Conservation (phyloP, 2,113 vertebrate genomes). For the Cynocephalus volans region DNA sequence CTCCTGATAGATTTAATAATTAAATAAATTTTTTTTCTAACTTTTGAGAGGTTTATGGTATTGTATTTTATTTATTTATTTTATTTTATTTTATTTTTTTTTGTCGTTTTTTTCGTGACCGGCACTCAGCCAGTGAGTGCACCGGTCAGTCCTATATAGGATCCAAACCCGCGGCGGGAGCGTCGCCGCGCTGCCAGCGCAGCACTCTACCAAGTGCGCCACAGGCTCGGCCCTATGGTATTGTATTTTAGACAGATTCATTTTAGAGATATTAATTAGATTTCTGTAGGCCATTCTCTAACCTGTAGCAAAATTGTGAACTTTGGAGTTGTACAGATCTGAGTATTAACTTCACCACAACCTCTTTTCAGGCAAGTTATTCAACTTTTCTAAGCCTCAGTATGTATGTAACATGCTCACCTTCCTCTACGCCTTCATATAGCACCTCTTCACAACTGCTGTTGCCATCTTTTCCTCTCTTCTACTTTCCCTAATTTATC, state of each 20-base stretch:
- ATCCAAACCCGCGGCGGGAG: no score
- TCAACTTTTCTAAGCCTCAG: not conserved
- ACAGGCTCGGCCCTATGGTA: no score
- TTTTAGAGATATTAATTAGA: not conserved
- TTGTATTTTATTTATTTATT: not conserved
- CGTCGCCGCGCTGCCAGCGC: no score
- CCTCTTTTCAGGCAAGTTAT: not conserved
- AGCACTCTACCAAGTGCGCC: no score
- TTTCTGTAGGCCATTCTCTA: not conserved
- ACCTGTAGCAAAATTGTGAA: not conserved
- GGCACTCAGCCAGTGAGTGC: no score
- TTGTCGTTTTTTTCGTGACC: no score
- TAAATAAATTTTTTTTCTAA: no score
- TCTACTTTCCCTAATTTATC: not conserved
- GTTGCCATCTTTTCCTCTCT: not conserved
- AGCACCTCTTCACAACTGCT: not conserved
- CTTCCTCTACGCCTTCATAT: fast-evolving
- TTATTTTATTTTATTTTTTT: no score
- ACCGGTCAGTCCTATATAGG: no score
- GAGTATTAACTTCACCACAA: not conserved
- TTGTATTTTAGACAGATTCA: not conserved
- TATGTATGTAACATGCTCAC: not conserved
- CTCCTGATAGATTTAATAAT: not conserved
- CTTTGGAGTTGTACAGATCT: not conserved
- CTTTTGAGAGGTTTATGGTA: not conserved